These are phyloP conservation scores for Brachionus rotundiformis DNA, from an alignment of 1,140 invertebrate genomes.

Conservation along the genomic window DNA sequence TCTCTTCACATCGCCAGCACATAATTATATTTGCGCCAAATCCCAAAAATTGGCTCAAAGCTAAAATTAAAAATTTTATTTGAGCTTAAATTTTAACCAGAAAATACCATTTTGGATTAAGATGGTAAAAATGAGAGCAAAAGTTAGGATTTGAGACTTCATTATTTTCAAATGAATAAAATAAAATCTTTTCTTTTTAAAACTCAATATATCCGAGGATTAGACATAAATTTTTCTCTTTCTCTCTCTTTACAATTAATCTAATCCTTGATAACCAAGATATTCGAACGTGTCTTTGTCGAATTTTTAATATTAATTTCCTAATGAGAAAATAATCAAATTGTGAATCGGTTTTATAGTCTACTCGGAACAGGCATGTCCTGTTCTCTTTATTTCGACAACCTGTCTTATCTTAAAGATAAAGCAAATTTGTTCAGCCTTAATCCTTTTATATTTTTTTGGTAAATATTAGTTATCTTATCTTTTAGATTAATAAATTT, in stretches of 20 bases:
- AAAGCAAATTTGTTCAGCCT: not conserved
- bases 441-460: not conserved
- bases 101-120: not conserved
- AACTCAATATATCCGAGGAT: not conserved
- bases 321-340: not conserved
- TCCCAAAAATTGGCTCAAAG: conserved; percentile 27
- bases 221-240: not conserved
- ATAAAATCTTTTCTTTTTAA: conserved; percentile 5
- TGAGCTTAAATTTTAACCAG: not conserved
- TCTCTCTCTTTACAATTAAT: conserved; percentile 22
- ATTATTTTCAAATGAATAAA: conserved; percentile 17
- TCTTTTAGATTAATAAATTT: not conserved
- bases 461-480: conserved; percentile 2
- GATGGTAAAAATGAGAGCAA: not conserved
- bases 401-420: not conserved
- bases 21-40: conserved; percentile 34
- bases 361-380: not conserved
- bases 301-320: not conserved
- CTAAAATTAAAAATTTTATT: not conserved
- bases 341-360: not conserved
- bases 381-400: conserved; percentile 2
- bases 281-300: not conserved
- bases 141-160: conserved; percentile 22
- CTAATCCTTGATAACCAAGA: not conserved
- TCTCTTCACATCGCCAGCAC: conserved; percentile 52